Evolutionary conservation across 2,888 invertebrate species (phyloP), one percentile per base, ranked within the genome.

Genomic region (Hirtodrosophila alboralis): DNA sequence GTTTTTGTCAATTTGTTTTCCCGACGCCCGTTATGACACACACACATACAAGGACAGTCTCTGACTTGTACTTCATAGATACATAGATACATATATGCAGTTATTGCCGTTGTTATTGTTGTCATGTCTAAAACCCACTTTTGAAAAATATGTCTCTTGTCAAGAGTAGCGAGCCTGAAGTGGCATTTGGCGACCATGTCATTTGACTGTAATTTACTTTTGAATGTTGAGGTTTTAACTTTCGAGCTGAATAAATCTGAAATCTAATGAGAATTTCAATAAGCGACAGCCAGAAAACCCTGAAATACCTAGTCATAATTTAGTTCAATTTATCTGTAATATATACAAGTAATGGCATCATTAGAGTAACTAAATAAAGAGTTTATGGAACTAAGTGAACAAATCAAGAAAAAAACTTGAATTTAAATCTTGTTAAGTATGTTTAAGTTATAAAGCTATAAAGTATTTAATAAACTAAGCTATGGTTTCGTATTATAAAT

Each of bases 1-100:
- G 84, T 80, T 80, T 81, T 84, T 63, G 71, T 67, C 84, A 81
- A 81, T 81, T 81, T 83, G 84, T 81, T 83, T 84, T 84, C 74
- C 78, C 69, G 75, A 74, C 84, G 70, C 83, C 78, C 63, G 78
- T 77, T 77, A 74, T 79, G 65, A 61, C 79, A 69, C 58, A 78
- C 61, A 78, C 63, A 47, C 52, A 41, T 40, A 34, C 33, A 56
- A 70, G 63, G 72, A 53, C 69, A 66, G 73, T 60, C 53, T 52
- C 56, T 63, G 72, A 68, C 72, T 68, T 68, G 66, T n/a, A 48
- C 71, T 61, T 61, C 54, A 69, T 60, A 62, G 43, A 67, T 53
- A 34, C 54, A 44, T 66, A 5, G 3, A 21, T 21, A 5, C 5
- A n/a, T n/a, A n/a, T 21, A 60, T 66, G 66, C 61, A 68, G 59